Conservation (phyloP, 30 jellyfish, hydroid and myxozoan genomes). For the Hydractinia echinata region DNA sequence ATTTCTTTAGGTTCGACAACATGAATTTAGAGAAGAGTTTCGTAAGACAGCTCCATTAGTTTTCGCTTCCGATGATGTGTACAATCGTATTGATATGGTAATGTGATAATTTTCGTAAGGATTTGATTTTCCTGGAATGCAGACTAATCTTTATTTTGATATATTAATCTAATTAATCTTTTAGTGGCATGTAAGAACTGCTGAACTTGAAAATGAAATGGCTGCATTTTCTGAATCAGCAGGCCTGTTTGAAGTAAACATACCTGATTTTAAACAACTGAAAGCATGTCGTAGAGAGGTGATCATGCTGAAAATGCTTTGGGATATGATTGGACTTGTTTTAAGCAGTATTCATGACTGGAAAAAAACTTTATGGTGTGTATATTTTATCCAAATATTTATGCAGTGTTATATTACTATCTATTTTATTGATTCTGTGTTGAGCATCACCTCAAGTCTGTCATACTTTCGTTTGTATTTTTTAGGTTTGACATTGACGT, state of each 20-base stretch:
- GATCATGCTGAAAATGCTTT: slow-evolving; percentile 65
- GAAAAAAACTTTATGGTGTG: slow-evolving; percentile 85
- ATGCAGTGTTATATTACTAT: too few species aligned
- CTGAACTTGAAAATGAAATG: slow-evolving; percentile 84
- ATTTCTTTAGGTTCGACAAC: slow-evolving; percentile 74
- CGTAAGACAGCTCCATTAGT: slow-evolving; percentile 85
- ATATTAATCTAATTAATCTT: neutral
- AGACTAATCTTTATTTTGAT: neutral
- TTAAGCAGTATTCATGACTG: slow-evolving; percentile 81
- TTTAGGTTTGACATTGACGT: slow-evolving; percentile 61
- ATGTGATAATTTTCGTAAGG: neutral
- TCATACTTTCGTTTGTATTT: neutral
- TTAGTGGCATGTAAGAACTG: slow-evolving; percentile 82
- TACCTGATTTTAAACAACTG: slow-evolving; percentile 94
- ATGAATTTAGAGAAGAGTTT: slow-evolving; percentile 90
- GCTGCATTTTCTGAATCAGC: slow-evolving; percentile 82
- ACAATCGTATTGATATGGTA: slow-evolving; percentile 73
- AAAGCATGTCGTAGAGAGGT: slow-evolving; percentile 93
- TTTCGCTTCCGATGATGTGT: slow-evolving; percentile 74
- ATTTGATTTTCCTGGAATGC: neutral
- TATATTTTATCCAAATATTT: neutral
- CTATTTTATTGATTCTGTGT: too few species aligned
- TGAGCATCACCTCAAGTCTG: too few species aligned
- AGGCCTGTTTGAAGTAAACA: slow-evolving; percentile 84
- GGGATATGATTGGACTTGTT: slow-evolving; percentile 92